Percentiles rank a stretch among this genome's conserved stretches.
phyloP scores from a whole-genome alignment of 2,113 vertebrate genomes.

The Scomber japonicus region DNA sequence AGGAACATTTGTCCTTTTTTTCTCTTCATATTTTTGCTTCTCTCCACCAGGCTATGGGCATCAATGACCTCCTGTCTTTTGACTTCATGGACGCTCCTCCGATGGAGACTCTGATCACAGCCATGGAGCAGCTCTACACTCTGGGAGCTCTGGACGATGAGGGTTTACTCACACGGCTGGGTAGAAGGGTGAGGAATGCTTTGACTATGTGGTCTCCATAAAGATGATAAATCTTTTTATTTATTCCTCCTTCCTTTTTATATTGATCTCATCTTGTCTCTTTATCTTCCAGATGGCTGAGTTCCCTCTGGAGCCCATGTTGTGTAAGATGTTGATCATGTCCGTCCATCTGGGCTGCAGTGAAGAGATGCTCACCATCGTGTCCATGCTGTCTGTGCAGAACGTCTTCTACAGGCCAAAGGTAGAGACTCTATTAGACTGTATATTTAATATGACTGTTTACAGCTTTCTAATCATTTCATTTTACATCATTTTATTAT shows the following conservation, averaged over 20 bases:
- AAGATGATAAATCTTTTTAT: neutral
- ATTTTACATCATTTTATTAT: no score
- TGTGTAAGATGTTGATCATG: slow-evolving; percentile 99
- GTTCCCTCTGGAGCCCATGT: slow-evolving; percentile 97
- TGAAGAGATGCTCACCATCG: slow-evolving; percentile 98
- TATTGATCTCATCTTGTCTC: accelerated
- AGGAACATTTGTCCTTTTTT: neutral
- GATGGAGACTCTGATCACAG: slow-evolving; percentile 98
- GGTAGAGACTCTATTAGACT: slow-evolving; percentile 58
- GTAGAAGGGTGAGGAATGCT: slow-evolving; percentile 88
- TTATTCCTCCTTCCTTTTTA: neutral
- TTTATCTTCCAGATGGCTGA: slow-evolving; percentile 91
- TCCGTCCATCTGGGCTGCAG: slow-evolving; percentile 93
- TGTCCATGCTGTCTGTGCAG: slow-evolving; percentile 93
- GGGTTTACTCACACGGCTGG: slow-evolving; percentile 94
- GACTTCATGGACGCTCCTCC: slow-evolving; percentile 99
- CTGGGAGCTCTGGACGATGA: slow-evolving; percentile 97
- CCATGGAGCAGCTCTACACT: slow-evolving; percentile 99
- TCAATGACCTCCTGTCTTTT: slow-evolving; percentile 97
- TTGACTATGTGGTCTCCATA: accelerated
- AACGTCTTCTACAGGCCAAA: slow-evolving; percentile 99
- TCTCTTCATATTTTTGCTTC: neutral
- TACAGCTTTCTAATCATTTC: no score
- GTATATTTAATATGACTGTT: no score
- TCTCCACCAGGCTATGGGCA: slow-evolving; percentile 93